Base-by-base conservation (phyloP, 2,888 invertebrate genomes). In the Eilema caniola region DNA sequence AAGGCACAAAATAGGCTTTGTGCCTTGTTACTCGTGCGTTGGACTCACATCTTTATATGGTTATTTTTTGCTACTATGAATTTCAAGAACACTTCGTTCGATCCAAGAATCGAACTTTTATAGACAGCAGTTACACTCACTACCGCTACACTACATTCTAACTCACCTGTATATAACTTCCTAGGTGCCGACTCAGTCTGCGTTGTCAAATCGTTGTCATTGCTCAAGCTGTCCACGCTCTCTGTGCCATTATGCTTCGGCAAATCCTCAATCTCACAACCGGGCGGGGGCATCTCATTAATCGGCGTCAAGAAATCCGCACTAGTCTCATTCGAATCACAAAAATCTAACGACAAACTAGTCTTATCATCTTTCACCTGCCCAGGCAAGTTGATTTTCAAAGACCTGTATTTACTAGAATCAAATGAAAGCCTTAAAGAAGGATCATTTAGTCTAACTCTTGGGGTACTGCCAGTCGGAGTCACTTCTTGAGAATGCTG, bases 281-380 rank as follows among this genome's bases (percentile, higher is more conserved):
- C 94, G 0, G 95, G 92, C 1, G 90, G 92, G 1, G 95, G 95
- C 95, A 95, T 94, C 77, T 95, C 95, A 56, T 95, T 95, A 5
- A 95, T 95, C 2, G 95, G 95, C 63, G 95, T 95, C 67, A 95
- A 77, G 72, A 95, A 95, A 79, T 95, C 95, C 0, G 95, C 95
- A 77, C 95, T 95, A 0, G 95, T 95, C 81, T 95, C 95, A 76
- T 95, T 95, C 0, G 95, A 95, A 70, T 95, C 95, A 72, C 95
- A 95, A 61, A 94, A 92, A 70, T 95, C 95, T 28, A 95, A 69
- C 0, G 95, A 95, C 64, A 95, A 76, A 82, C 95, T 95, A 14
- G 93, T 95, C 62, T 85, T 93, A 71, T 95, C 95, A 23, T 94
- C 92, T 23, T 86, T 92, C 2, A 83, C 84, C 76, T 90, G 90